Conservation (phyloP, 2,797 vertebrate genomes). For the Sebastes variabilis region DNA sequence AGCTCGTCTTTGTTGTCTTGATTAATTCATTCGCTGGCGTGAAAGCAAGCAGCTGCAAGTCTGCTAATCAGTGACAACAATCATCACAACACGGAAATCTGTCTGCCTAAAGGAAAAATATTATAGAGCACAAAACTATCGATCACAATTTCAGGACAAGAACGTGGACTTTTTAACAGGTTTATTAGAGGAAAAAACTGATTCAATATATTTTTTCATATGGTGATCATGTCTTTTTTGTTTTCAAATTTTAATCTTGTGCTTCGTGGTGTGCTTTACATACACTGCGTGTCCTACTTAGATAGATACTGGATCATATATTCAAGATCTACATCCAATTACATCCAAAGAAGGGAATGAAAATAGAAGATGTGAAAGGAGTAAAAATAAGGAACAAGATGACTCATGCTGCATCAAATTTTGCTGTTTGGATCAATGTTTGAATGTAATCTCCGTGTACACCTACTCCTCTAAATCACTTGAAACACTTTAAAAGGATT, state of each 20-base stretch:
- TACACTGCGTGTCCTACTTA: not conserved
- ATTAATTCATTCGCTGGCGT: constrained; percentile 69
- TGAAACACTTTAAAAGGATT: not conserved
- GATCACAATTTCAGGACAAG: constrained; percentile 8
- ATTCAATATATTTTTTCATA: not conserved
- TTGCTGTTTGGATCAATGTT: not conserved
- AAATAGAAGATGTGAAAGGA: not conserved
- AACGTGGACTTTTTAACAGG: not conserved
- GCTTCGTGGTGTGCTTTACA: not conserved
- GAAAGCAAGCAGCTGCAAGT: constrained; percentile 77
- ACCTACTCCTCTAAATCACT: not conserved
- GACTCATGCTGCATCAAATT: not conserved
- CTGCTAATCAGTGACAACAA: constrained; percentile 71
- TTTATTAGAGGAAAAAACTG: not conserved
- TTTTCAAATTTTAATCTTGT: not conserved
- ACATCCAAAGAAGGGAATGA: not conserved
- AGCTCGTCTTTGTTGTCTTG: constrained; percentile 76
- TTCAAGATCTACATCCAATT: not conserved
- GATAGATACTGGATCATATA: not conserved
- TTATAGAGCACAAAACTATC: not conserved
- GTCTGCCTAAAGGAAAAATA: constrained; percentile 33
- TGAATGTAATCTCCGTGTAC: not conserved
- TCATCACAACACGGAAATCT: constrained; percentile 61
- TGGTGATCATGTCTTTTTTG: not conserved
- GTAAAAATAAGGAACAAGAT: not conserved